Percentiles rank a stretch among this genome's conserved stretches.
These are phyloP conservation scores for Tiliacea citrago DNA, from an alignment of 2,888 invertebrate species.

Conservation along the genomic window DNA sequence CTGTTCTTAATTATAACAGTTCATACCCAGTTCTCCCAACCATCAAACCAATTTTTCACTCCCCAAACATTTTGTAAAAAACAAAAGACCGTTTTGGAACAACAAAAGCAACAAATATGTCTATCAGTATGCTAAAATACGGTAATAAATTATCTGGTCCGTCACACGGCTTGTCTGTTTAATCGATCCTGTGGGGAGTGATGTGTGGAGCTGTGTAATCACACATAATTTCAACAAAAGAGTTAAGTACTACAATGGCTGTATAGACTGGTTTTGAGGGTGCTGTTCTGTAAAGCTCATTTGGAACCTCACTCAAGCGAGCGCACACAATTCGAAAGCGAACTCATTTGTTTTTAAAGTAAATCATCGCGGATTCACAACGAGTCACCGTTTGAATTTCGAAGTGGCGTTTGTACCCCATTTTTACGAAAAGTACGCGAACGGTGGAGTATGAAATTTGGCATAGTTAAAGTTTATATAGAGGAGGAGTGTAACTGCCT, in stretches of 20 bases:
- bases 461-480: too few species aligned
- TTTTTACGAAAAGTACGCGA: too few species aligned
- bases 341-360: background rate
- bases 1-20: background rate
- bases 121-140: conserved; percentile 25
- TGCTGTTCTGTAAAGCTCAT: too few species aligned
- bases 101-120: conserved; percentile 5
- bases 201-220: conserved; percentile 9
- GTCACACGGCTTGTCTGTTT: background rate
- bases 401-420: too few species aligned
- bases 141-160: conserved; percentile 40
- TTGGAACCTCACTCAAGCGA: background rate
- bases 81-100: conserved; percentile 1
- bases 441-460: too few species aligned
- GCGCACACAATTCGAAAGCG: background rate
- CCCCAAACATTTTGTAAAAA: background rate
- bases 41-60: background rate
- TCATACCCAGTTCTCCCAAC: background rate
- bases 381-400: background rate
- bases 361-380: background rate
- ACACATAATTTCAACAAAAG: background rate
- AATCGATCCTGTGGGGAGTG: conserved; percentile 33
- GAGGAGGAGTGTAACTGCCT: too few species aligned
- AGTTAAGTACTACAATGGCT: too few species aligned
- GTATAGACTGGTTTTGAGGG: too few species aligned